Base-by-base conservation (phyloP, 2,888 invertebrate genomes). In the Lasioglossum leucozonium region DNA sequence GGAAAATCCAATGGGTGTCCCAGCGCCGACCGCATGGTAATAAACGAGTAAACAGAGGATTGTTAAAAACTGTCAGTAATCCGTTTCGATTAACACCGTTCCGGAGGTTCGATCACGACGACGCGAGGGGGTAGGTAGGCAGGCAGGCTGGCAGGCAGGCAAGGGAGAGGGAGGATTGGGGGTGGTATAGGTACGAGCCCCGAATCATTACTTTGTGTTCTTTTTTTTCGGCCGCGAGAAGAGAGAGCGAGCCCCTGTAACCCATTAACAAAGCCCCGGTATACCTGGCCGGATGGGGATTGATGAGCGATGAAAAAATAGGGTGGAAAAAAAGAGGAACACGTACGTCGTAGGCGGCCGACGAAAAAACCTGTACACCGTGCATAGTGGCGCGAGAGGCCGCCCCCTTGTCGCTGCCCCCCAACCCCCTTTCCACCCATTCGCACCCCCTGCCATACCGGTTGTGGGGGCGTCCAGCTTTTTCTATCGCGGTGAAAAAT, bases 401-500 rank as follows among this genome's bases (percentile, higher is more conserved):
- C 51, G 72, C 72, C 37, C 73, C 62, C 22, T 37, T 72, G 55
- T 81, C 71, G 47, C 79, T 51, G 55, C 40, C 82, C 51, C 75
- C 44, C 69, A 2, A 76, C 69, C 44, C 73, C 62, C 51, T 2
- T 51, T 8, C 22, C 51, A 0, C 58, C 58, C 26, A 26, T 11
- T 26, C 13, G 58, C 58, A 26, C 26, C 13, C 11, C 26, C 58
- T n/a, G 58, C 58, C 58, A 10, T 47, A 51, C 51, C 51, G 22
- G 51, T 51, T 22, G 51, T 3, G 22, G 51, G 51, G 51, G 58
- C 58, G 58, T 40, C 72, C 72, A 77, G 77, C 78, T 73, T 82
- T 88, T 85, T 83, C 85, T 82, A 83, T 82, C 85, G 88, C 85
- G 92, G 91, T 91, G 93, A 94, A 94, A 94, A 95, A 95, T 95